Evolutionary conservation across 1,140 invertebrate genomes (phyloP).

Genomic region (Radopholus similis): DNA sequence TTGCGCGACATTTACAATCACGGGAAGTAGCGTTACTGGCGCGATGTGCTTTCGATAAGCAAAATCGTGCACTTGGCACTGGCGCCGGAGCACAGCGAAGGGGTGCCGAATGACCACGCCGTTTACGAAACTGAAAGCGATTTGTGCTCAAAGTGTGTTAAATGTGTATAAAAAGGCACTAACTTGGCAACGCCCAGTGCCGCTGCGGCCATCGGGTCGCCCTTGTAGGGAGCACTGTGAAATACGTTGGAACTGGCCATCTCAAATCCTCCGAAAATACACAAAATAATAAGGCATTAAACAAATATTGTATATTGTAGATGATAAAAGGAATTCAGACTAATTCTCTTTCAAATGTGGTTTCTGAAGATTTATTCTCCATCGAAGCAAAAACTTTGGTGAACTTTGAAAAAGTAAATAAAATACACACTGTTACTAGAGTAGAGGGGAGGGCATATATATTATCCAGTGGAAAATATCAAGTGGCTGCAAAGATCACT

Average conservation of each 20-base stretch:
- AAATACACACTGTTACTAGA: no score
- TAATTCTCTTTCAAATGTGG: no score
- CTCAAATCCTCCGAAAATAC: no score
- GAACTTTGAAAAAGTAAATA: no score
- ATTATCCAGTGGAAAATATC: no score
- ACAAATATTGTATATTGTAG: not conserved
- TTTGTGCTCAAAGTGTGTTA: not conserved
- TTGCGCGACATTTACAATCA: conserved; percentile 11
- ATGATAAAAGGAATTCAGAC: not conserved
- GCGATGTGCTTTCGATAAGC: conserved; percentile 8
- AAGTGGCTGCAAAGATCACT: no score
- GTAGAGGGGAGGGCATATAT: no score
- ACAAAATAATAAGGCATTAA: no score
- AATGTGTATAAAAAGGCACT: not conserved
- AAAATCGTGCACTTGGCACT: conserved; percentile 27
- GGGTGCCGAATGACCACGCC: conserved; percentile 21
- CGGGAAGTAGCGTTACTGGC: conserved; percentile 20
- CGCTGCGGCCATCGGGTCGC: conserved; percentile 8
- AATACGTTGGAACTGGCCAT: not conserved
- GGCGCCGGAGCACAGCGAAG: conserved; percentile 20
- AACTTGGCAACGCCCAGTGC: conserved; percentile 17
- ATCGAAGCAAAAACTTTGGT: no score
- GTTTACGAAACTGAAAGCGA: conserved; percentile 31
- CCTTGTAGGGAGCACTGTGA: conserved; percentile 3
- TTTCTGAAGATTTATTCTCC: no score